These are phyloP conservation scores for Chymomyza fuscimana DNA, from an alignment of 2,888 invertebrate species.

Conservation along the genomic window DNA sequence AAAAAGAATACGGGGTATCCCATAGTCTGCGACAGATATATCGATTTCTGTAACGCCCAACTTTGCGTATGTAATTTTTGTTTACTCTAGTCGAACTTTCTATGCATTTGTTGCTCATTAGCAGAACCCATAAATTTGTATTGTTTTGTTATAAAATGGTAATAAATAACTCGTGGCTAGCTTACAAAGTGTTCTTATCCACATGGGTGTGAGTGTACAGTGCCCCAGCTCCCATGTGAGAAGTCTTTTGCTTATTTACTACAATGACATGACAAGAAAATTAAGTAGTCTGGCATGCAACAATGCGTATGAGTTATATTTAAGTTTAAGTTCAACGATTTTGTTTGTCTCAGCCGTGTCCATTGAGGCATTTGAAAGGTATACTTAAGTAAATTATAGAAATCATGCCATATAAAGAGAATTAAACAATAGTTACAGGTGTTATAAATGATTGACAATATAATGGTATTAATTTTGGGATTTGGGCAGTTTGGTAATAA, in stretches of 20 bases:
- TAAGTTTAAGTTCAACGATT: neutral
- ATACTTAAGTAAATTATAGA: neutral
- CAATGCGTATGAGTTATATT: conserved; percentile 18
- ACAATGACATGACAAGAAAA: conserved; percentile 18
- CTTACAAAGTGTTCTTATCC: conserved; percentile 20
- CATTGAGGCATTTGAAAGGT: neutral
- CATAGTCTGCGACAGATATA: too few relatives aligned
- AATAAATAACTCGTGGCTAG: conserved; percentile 56
- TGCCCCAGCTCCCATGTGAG: neutral
- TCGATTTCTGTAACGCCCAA: too few relatives aligned
- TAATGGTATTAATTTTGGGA: neutral
- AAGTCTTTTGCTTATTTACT: neutral
- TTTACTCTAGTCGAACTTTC: neutral
- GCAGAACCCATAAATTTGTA: conserved; percentile 59
- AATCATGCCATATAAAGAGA: neutral
- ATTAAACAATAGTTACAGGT: neutral
- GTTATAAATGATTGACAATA: neutral
- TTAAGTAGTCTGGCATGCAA: conserved; percentile 44
- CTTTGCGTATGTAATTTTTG: too few relatives aligned
- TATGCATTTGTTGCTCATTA: conserved; percentile 41
- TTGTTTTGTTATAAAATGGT: conserved; percentile 59
- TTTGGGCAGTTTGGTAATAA: neutral
- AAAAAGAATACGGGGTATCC: too few relatives aligned
- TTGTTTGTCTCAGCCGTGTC: neutral
- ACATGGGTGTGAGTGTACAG: too few relatives aligned